Conservation (phyloP, 2,797 vertebrate species). For the Hemitrygon akajei region DNA sequence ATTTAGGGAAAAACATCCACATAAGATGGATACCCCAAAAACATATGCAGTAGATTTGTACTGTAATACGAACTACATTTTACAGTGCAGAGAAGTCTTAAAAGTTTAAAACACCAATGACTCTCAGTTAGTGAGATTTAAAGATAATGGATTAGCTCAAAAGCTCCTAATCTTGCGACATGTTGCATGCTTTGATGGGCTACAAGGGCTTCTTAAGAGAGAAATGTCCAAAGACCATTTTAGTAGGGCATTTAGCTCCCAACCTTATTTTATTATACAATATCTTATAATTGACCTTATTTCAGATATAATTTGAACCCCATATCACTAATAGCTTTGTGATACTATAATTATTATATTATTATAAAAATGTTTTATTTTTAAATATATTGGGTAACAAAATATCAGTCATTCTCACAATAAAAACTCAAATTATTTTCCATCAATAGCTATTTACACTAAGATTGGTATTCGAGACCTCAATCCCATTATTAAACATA, state of each 20-base stretch:
- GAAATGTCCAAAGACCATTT: not conserved
- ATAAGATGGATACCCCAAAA: not conserved
- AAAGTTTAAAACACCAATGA: not conserved
- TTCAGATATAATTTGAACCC: too few species aligned
- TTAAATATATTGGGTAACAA: too few species aligned
- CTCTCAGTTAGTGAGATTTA: not conserved
- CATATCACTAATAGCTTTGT: too few species aligned
- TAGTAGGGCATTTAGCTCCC: too few species aligned
- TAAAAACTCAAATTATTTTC: too few species aligned
- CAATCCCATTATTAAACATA: too few species aligned
- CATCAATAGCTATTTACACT: too few species aligned
- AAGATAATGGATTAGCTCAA: not conserved
- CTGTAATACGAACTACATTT: not conserved
- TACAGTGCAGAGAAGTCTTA: not conserved
- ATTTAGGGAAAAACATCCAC: constrained; percentile 34
- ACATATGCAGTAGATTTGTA: too few species aligned
- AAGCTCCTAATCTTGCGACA: not conserved
- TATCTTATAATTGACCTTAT: not conserved
- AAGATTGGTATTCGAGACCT: too few species aligned
- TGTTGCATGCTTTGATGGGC: not conserved
- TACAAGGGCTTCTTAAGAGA: not conserved
- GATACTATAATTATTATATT: too few species aligned
- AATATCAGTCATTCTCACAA: too few species aligned
- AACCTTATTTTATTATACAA: not conserved
- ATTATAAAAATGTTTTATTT: too few species aligned